Evolutionary conservation across 2,888 invertebrate genomes (phyloP), one percentile per base, ranked within the genome.

Genomic region (Caenorhabditis plicata): DNA sequence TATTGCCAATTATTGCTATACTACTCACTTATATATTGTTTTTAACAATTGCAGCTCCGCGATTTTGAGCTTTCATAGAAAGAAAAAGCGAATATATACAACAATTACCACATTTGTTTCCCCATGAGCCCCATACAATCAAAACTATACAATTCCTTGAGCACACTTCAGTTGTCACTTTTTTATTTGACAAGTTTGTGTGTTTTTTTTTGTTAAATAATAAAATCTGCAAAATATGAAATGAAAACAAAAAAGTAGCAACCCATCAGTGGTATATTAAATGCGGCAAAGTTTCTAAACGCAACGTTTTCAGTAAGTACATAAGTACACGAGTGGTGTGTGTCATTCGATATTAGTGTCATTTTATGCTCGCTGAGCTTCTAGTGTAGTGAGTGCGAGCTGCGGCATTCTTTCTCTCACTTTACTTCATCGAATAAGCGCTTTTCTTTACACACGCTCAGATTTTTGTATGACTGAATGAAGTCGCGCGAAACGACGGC

Each of bases 341-440:
- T 51, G 51, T 52, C 51, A 52, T 58, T 53, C 36, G 55, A 55
- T 55, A 55, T 55, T 49, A 55, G 49, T 48, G 45, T 55, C 55
- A 48, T 26, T 55, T 45, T 49, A 55, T 55, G 49, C 55, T 49
- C 55, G 55, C 27, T 48, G 40, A 39, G 36, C 25, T 27, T 48
- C 48, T 46, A 44, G 44, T 39, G 40, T 40, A 52, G 53, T 45
- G 32, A 44, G 35, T 44, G 51, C 38, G 38, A 36, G 41, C 53
- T 44, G 48, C 43, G 47, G 32, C 47, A 51, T 57, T 46, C 23
- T 50, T 57, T 43, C 51, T 27, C 35, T 25, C 33, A 32, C 22
- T 27, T 42, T 27, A 3, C 4, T 31, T 22, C 31, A 19, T 33
- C 44, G 20, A 45, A 27, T 38, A 29, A 8, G 27, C 38, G 17